These are phyloP conservation scores for Oryzias melastigma DNA, from an alignment of 2,113 vertebrate species.

Conservation along the genomic window DNA sequence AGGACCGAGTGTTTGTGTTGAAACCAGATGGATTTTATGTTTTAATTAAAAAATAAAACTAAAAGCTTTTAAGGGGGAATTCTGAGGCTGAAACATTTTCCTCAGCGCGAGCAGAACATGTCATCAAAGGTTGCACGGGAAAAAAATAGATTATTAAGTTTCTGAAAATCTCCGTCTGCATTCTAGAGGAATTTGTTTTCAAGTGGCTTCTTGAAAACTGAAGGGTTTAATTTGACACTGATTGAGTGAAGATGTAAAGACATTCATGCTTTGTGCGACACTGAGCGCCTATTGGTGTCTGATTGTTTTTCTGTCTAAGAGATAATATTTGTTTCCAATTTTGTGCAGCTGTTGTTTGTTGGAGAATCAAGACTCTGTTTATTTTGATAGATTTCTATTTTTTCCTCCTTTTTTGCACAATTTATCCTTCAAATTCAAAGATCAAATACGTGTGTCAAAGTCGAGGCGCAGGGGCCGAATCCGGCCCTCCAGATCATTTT, in stretches of 20 bases:
- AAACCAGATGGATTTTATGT: constrained; percentile 51
- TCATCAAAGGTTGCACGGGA: constrained; percentile 25
- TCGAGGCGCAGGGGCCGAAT: too few relatives aligned
- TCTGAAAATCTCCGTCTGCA: constrained; percentile 30
- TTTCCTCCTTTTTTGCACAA: constrained; percentile 3
- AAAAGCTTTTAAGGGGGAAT: constrained; percentile 38
- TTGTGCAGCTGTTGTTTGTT: constrained; percentile 68
- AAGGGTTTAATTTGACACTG: constrained; percentile 43
- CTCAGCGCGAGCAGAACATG: constrained; percentile 1
- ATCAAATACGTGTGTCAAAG: too few relatives aligned
- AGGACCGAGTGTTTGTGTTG: constrained; percentile 53
- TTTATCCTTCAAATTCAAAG: too few relatives aligned
- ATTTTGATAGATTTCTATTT: constrained; percentile 53
- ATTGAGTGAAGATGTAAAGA: constrained; percentile 31
- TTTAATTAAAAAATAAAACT: constrained; percentile 50
- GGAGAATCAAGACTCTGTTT: constrained; percentile 50
- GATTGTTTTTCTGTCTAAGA: constrained; percentile 63
- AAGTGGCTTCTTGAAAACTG: constrained; percentile 18
- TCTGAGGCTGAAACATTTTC: constrained; percentile 13
- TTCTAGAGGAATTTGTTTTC: constrained; percentile 34
- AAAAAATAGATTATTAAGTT: constrained; percentile 21
- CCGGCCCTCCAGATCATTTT: too few relatives aligned
- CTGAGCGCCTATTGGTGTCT: constrained; percentile 38
- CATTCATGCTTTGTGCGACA: constrained; percentile 33
- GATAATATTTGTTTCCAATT: constrained; percentile 74